Base-by-base conservation (phyloP, 2,888 invertebrate species). In the Trachelus stipa region DNA sequence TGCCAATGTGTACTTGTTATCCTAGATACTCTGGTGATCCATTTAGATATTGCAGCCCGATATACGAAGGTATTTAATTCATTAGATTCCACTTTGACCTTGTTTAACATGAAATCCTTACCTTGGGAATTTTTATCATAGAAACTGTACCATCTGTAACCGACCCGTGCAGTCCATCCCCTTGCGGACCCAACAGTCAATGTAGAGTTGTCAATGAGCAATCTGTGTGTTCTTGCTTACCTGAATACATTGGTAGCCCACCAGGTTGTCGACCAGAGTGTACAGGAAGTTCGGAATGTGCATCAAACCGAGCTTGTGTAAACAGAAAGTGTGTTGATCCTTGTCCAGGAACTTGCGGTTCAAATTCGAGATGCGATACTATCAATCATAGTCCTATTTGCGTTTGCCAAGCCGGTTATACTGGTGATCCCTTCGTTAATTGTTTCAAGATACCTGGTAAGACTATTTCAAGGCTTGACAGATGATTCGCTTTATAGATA, bases 21-120 rank as follows among this genome's bases (percentile, higher is more conserved):
- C 90, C 92, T 40, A 94, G 95, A 31, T 95, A 93, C 83, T 93
- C 93, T 12, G 96, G 96, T n/a, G 95, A 96, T 92, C 95, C 96
- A 75, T 95, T 95, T 86, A 92, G 93, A 33, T 93, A 93, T 79
- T 96, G 96, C 85, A 92, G 90, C 74, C 89, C 68, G 91, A 86
- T 91, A 85, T 93, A 92, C 80, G 85, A 86, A 84, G 83, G 87
- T 84, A 87, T 92, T 92, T 56, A 9, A 56, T 23, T 9, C 23
- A 2, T 56, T 23, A 56, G 56, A 56, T 56, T 9, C 4, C 9
- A 23, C 9, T 56, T 23, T 23, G 56, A 56, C 56, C 9, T 56
- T 56, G 23, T 9, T 56, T 56, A 56, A 56, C 23, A 9, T 23
- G 56, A 56, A 56, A 56, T 23, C 56, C 56, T 56, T 23, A 56